Base-by-base conservation (phyloP, 2,888 invertebrate genomes). In the Exocentrus adspersus region DNA sequence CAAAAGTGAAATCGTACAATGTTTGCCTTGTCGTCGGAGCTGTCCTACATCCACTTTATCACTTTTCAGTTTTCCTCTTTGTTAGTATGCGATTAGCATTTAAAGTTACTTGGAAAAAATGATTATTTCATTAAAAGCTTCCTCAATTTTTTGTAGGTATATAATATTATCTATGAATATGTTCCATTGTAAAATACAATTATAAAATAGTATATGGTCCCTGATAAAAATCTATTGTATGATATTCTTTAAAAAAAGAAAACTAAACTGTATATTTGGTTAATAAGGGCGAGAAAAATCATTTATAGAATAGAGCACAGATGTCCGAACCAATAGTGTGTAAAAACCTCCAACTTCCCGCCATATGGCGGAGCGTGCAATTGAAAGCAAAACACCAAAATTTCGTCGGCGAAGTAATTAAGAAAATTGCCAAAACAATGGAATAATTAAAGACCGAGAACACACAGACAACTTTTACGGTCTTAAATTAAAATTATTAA, bases 381-480 rank as follows among this genome's bases (percentile, higher is more conserved):
- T 69, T 64, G 54, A 50, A 60, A 43, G 62, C 65, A 73, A 70
- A 73, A 72, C 67, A 64, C 63, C 45, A 61, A n/a, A 68, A 74
- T 69, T 72, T 71, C 67, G 71, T 68, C 69, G 71, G 68, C 64
- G 64, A 71, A 67, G 70, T 71, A 76, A 76, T 78, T 78, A 77
- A 75, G 75, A 75, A 74, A 78, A 78, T 75, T 74, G 73, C 72
- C 69, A 71, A 73, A 76, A 76, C 76, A 75, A 75, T 74, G 72
- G 70, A 76, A 71, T 75, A 75, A 77, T 76, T 76, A 76, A 73
- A 73, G 68, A 71, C 65, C 63, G 69, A 69, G 67, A 74, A 67
- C 65, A 68, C 71, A 58, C 65, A 52, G 45, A 52, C 60, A 52
- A 60, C 52, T 52, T 60, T 60, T 43, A 60, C 71, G 56, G 67